Evolutionary conservation across 2,113 vertebrate genomes (phyloP).

Genomic region (Pseudorectes ferrugineus): DNA sequence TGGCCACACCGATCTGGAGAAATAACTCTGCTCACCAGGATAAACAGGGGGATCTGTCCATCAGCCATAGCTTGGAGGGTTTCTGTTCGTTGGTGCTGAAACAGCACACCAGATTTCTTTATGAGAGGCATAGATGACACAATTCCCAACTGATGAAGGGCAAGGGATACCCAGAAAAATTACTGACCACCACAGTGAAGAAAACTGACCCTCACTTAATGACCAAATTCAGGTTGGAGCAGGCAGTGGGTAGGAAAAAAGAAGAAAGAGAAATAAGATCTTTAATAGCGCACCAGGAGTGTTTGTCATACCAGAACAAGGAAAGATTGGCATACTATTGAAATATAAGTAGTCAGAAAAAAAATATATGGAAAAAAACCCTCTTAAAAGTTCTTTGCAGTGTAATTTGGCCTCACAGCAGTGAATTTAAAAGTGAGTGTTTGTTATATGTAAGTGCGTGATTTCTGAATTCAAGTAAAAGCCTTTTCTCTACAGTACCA

Average conservation of each 20-base stretch:
- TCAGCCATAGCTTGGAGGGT: not conserved
- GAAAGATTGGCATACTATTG: not conserved
- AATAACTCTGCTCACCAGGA: not conserved
- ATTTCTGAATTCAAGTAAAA: not conserved
- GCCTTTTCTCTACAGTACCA: not conserved
- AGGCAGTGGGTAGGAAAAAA: not conserved
- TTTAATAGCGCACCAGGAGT: not conserved
- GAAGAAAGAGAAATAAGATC: not conserved
- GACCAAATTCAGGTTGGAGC: accelerated
- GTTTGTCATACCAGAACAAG: not conserved
- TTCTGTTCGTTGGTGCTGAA: not conserved
- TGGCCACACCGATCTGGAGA: not conserved
- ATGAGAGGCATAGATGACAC: not conserved
- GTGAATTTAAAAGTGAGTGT: not conserved
- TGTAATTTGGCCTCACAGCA: not conserved
- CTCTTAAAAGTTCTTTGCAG: not conserved
- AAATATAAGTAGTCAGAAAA: not conserved
- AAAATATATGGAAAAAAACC: accelerated
- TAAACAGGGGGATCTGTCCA: not conserved
- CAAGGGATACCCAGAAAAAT: not conserved
- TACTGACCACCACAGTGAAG: not conserved
- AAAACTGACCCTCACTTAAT: not conserved
- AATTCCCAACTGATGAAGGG: not conserved
- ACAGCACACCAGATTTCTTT: not conserved
- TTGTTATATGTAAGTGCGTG: not conserved